Conservation (phyloP, 2,113 vertebrate genomes). For the Atherinomorus stipes region DNA sequence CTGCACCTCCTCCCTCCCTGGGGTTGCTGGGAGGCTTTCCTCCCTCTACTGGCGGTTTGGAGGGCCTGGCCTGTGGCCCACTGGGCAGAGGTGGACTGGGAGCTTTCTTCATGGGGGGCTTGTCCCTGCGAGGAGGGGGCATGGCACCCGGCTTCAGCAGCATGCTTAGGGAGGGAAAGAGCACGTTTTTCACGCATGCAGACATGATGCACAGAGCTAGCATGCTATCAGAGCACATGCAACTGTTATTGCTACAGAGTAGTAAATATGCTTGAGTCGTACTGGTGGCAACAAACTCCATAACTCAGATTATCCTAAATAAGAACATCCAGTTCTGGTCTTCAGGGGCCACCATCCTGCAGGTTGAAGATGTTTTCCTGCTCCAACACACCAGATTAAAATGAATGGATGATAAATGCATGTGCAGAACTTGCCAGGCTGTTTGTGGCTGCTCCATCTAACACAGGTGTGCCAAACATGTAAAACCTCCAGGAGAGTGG, state of each 20-base stretch:
- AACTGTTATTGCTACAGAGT: neutral
- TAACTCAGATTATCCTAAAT: neutral
- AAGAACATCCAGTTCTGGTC: no score
- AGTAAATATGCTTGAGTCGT: neutral
- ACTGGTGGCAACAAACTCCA: neutral
- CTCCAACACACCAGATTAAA: no score
- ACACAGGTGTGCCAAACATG: no score
- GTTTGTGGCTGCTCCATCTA: no score
- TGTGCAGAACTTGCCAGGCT: no score
- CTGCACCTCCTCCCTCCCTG: constrained; percentile 60
- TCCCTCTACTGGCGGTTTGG: constrained; percentile 81
- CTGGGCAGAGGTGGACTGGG: constrained; percentile 82
- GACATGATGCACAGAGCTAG: neutral
- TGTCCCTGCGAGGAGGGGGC: constrained; percentile 87
- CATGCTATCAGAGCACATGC: constrained; percentile 3
- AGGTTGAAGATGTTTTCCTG: no score
- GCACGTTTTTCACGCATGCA: constrained; percentile 32
- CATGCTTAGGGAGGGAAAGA: constrained; percentile 49
- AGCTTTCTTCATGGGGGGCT: constrained; percentile 88
- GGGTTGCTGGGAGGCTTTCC: constrained; percentile 81
- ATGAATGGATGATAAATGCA: no score
- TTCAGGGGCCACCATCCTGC: no score
- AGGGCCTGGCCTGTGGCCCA: constrained; percentile 72
- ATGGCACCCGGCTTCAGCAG: constrained; percentile 70
- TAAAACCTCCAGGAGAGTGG: no score